Evolutionary conservation across 2,797 vertebrate genomes (phyloP), one percentile per base, ranked within the genome.

Genomic region (Zalophus californianus): DNA sequence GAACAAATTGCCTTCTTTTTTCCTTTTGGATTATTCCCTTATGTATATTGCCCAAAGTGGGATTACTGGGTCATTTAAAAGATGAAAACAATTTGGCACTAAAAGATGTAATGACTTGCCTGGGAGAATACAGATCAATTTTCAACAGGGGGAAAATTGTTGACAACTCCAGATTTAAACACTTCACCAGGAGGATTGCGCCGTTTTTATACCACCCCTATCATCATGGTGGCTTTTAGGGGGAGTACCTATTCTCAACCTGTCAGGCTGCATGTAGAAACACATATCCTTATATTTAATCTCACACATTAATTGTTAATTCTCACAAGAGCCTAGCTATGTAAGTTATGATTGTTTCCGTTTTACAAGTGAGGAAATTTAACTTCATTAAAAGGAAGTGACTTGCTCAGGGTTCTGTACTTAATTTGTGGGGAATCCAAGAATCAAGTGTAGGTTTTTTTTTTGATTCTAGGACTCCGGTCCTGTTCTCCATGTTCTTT

Each of bases 61-160:
- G 98, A 98, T 98, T 98, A 97, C 95, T 97, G 96, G 98, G 98
- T 98, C 98, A 97, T 97, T 97, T 97, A 95, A 97, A 97, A 98
- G 96, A 98, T 98, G 95, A 98, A 98, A 97, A 98, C 97, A 98
- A 91, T 97, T 97, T 98, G 98, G 98, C 97, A 97, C 97, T 97
- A 97, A 97, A 93, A 97, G 87, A 97, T 97, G 90, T 98, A 98
- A 98, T 97, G 96, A 96, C 92, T 97, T 95, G 94, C 82, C 86
- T 97, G 90, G 97, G 97, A 44, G 96, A 98, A 97, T 96, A 97
- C 68, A 97, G 95, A 97, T 98, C 94, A 92, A 68, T 98, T 98
- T 98, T 97, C 97, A 97, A 52, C 73, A 85, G 50, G 88, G 73
- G 86, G 38, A 23, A 52, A 95, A 89, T 93, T 91, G 97, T 97